A percentile compares a stretch with the other conserved stretches of the same genome.
phyloP scores from a whole-genome alignment of 2,113 vertebrate species.

The Cettia cetti region DNA sequence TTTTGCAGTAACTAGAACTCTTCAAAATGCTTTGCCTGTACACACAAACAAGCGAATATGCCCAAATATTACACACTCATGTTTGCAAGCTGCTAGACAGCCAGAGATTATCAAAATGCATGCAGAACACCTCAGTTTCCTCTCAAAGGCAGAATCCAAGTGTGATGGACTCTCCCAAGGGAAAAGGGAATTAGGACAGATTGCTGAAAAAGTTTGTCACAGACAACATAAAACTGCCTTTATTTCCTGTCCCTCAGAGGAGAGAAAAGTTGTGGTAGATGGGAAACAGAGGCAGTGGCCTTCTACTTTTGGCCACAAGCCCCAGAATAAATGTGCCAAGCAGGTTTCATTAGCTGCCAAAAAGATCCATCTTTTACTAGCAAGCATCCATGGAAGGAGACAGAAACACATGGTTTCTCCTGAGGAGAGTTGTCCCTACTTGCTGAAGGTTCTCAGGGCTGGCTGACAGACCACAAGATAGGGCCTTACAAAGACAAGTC shows the following conservation, averaged over 20 bases:
- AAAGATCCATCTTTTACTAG: background rate
- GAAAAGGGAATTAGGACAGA: background rate
- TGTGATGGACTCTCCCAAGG: background rate
- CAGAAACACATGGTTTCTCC: background rate
- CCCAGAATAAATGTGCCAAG: background rate
- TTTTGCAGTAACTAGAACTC: background rate
- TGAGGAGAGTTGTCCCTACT: background rate
- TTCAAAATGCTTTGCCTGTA: background rate
- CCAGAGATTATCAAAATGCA: background rate
- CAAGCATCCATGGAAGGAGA: background rate
- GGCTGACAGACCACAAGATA: background rate
- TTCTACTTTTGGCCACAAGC: background rate
- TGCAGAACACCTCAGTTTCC: background rate
- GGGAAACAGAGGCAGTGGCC: background rate
- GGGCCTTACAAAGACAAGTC: background rate
- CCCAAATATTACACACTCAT: background rate
- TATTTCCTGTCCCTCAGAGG: background rate
- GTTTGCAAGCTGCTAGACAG: background rate
- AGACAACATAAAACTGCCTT: background rate
- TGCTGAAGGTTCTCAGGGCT: background rate
- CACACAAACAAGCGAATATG: background rate
- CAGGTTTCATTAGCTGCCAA: background rate
- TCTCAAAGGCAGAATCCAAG: background rate
- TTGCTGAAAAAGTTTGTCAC: background rate
- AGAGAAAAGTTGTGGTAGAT: background rate